Base-by-base conservation (phyloP, 2,888 invertebrate genomes). In the Corythucha ciliata region DNA sequence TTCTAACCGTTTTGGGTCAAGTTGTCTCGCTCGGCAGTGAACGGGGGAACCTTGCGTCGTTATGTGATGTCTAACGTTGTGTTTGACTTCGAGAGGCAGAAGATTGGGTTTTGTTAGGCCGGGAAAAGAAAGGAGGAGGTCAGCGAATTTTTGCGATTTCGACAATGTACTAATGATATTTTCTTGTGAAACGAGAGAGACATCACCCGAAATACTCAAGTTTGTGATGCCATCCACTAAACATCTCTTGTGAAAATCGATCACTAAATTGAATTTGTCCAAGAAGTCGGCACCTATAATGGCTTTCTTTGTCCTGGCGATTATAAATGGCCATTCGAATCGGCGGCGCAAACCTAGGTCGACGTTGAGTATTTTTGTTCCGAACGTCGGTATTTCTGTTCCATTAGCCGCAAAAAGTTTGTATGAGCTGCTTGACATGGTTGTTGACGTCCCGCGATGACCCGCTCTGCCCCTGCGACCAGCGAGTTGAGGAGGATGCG, bases 11-110 rank as follows among this genome's bases (percentile, higher is more conserved):
- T 65, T 63, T 0, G 61, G 61, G 4, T 61, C 51, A 2, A 68
- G 50, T 3, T 65, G 58, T 18, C 66, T 56, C 1, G 65, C 58
- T 41, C 57, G 54, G 5, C 57, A 36, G 29, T 47, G 52, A 5
- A 63, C 62, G 3, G 66, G 66, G 20, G 62, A 62, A n/a, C 65
- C 64, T 26, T 20, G 60, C 6, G 63, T 62, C 36, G 52, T 37
- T 36, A 64, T 63, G 52, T 59, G 56, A 16, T 48, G 48, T 10
- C 8, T 20, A 18, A 55, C 58, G 1, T 18, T 8, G 20, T 58
- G 59, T 20, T 51, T 53, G 1, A 21, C 7, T 12, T 32, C 16
- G 2, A 22, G n/a, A 3, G 21, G 46, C n/a, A 14, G 2, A 14
- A 33, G 6, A 7, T 22, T 33, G 12, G 46, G 46, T 6, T 46